Evolutionary conservation across 2,113 vertebrate species (phyloP).

Genomic region (Microtus montanus): DNA sequence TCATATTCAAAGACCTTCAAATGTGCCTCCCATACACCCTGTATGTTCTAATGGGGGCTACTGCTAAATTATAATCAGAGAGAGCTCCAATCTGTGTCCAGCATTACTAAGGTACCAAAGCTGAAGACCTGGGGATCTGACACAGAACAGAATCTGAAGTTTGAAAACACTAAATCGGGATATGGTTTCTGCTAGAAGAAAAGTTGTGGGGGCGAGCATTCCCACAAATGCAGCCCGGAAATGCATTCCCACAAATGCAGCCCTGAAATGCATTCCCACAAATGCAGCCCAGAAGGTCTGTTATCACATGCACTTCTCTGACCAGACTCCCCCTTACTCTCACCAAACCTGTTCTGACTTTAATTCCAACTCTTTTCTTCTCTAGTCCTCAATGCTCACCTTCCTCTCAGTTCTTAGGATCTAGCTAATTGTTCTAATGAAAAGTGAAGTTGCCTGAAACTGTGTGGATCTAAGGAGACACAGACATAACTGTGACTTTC

Average conservation of each 20-base stretch:
- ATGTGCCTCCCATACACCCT: neutral
- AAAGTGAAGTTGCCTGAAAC: conserved; percentile 13
- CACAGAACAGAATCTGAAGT: neutral
- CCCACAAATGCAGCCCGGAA: neutral
- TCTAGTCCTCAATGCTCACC: neutral
- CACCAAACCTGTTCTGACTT: neutral
- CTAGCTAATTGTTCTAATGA: conserved; percentile 5
- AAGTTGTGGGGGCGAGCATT: neutral
- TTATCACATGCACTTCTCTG: neutral
- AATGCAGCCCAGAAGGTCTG: neutral
- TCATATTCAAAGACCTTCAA: neutral
- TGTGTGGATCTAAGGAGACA: neutral
- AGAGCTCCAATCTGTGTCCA: neutral
- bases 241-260: neutral
- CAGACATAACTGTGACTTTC: neutral
- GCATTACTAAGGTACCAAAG: neutral
- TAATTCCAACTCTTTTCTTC: conserved; percentile 10
- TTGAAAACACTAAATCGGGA: neutral
- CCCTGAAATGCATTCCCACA: neutral
- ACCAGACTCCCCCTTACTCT: neutral
- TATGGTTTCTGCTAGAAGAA: no score
- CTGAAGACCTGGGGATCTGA: neutral
- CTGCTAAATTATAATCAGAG: neutral
- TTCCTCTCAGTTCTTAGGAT: neutral
- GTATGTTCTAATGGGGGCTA: neutral